phyloP scores from a whole-genome alignment of 2,888 invertebrate species.

The Platynereis dumerilii region DNA sequence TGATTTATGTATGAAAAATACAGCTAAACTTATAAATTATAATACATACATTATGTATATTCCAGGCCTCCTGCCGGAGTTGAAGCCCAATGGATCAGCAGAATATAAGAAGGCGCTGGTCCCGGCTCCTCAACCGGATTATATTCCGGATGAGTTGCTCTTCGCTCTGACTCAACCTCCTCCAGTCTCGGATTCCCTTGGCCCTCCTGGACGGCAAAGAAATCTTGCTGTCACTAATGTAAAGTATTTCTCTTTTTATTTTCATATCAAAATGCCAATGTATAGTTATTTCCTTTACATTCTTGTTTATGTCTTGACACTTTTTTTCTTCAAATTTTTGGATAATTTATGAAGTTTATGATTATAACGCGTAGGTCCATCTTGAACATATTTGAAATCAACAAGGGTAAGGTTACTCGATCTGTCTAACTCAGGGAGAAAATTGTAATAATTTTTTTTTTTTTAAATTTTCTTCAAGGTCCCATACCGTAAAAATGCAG shows the following conservation, averaged over 20 bases:
- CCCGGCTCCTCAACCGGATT: slow-evolving; percentile 57
- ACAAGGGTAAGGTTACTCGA: no score
- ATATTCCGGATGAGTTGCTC: slow-evolving; percentile 60
- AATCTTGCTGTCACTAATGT: slow-evolving; percentile 49
- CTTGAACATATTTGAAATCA: no score
- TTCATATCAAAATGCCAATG: no score
- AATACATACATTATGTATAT: no score
- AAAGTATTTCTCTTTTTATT: slow-evolving; percentile 26
- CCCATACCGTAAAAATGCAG: slow-evolving; percentile 37
- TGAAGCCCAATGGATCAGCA: slow-evolving; percentile 40
- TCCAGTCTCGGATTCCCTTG: slow-evolving; percentile 47
- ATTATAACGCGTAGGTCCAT: no score
- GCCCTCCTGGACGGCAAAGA: slow-evolving; percentile 49
- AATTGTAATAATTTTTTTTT: no score
- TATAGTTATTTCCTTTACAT: no score
- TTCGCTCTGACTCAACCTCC: slow-evolving; percentile 58
- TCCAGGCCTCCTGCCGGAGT: slow-evolving; percentile 40
- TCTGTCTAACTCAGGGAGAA: no score
- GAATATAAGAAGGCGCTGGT: slow-evolving; percentile 51
- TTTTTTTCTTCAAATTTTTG: not conserved
- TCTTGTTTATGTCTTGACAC: not conserved
- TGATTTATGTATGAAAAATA: no score
- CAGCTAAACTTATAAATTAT: no score
- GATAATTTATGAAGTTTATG: no score
- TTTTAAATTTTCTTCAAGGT: not conserved